phyloP scores from a whole-genome alignment of 2,113 vertebrate species.

The Platycercus adscitus region DNA sequence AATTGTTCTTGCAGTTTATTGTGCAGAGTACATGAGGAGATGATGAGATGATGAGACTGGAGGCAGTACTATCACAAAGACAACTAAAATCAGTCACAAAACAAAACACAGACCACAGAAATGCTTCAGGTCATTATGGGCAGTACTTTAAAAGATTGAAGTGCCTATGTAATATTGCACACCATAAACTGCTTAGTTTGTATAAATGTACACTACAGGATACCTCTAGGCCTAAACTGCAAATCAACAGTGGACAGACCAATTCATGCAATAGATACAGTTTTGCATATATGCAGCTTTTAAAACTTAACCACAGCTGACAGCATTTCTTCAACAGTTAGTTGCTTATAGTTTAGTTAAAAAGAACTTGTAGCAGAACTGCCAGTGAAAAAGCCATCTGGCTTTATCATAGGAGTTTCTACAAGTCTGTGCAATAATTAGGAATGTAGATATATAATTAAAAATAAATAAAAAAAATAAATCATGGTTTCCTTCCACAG shows the following conservation, averaged over 20 bases:
- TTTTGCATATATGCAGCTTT: not conserved
- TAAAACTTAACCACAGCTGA: not conserved
- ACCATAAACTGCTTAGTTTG: not conserved
- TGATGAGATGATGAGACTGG: not conserved
- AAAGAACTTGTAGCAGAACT: not conserved
- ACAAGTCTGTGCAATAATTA: not conserved
- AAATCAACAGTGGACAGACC: not conserved
- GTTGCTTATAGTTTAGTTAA: not conserved
- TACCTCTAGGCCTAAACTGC: not conserved
- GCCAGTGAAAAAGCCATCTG: not conserved
- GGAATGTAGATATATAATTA: not conserved
- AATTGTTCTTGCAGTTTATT: slow-evolving; percentile 11
- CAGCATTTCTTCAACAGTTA: not conserved
- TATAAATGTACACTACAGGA: not conserved
- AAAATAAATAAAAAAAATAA: not conserved
- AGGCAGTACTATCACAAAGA: not conserved
- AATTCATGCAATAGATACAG: not conserved
- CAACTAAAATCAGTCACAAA: not conserved
- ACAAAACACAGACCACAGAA: not conserved
- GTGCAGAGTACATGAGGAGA: not conserved
- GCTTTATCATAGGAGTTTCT: not conserved
- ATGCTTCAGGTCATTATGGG: not conserved
- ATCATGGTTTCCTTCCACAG: not conserved
- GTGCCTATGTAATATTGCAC: not conserved
- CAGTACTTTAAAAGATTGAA: not conserved